Evolutionary conservation across 2,797 vertebrate species (phyloP), one percentile per base, ranked within the genome.

Genomic region (Enteromius fasciolatus): DNA sequence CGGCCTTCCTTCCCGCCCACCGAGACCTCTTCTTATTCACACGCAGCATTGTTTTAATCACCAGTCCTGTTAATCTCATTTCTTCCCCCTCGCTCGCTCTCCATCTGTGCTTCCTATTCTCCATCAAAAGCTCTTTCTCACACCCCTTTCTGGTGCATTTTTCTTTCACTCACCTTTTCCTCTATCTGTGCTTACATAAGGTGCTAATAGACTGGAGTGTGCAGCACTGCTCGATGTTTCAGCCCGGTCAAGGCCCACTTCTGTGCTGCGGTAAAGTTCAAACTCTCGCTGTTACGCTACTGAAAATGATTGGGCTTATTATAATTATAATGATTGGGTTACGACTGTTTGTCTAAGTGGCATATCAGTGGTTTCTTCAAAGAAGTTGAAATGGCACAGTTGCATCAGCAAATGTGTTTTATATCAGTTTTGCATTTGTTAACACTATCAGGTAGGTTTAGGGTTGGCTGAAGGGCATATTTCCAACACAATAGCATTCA

Each of bases 311-410:
- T 88, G 87, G 89, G 92, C 93, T 93, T 93, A 93, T 92, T 90
- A 93, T 39, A 39, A 39, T 39, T 8, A 90, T 92, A 93, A 91
- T 93, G 90, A 92, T 89, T 87, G 90, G 89, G 90, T 92, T 94
- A 92, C 94, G 92, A 88, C 89, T 90, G 91, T 92, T 91, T 89
- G 92, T 95, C 92, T 94, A 88, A 85, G 88, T 92, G 91, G 92
- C 92, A 91, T 84, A 90, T 92, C 91, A 92, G 87, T 86, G 89
- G 44, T 44, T 44, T 46, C 44, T 46, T 46, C 11, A 12, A 46
- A 46, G 3, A 46, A 11, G 41, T 44, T 44, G 10, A 44, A 44
- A 44, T 44, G 41, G 41, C 41, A 11, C 41, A 10, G 10, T 44
- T 46, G 44, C 44, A 46, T 46, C 11, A 46, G 12, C 0, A 46